Percentiles rank a stretch among this genome's conserved stretches.
These are phyloP conservation scores for Brachionus asplanchnoidis DNA, from an alignment of 1,140 invertebrate genomes.

Conservation along the genomic window DNA sequence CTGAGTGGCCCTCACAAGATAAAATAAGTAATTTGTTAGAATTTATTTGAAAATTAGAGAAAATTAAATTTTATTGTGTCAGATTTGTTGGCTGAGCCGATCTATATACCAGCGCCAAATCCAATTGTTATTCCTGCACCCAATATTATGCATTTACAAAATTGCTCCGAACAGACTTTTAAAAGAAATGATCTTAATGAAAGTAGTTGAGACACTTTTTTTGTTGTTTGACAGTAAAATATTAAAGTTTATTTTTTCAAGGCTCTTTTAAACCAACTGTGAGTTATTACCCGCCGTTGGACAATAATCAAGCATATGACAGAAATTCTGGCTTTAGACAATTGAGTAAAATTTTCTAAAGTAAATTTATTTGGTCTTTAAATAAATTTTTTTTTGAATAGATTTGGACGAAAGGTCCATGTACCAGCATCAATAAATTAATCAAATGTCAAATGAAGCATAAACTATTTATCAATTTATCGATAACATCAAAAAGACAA, in stretches of 20 bases:
- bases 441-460: background rate
- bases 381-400: background rate
- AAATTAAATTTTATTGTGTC: background rate
- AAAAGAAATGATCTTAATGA: background rate
- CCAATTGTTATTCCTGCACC: conserved; percentile 40
- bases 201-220: background rate
- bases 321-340: conserved; percentile 20
- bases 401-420: background rate
- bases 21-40: conserved; percentile 13
- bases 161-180: background rate
- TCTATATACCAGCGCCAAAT: conserved; percentile 40
- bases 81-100: conserved; percentile 27
- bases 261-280: background rate
- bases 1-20: conserved; percentile 37
- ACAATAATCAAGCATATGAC: background rate
- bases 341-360: background rate
- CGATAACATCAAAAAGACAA: background rate
- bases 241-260: background rate
- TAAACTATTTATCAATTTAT: conserved; percentile 13
- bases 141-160: background rate
- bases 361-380: background rate
- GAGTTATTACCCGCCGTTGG: background rate
- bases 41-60: background rate
- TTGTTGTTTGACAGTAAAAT: background rate
- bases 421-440: background rate